Conservation (phyloP, 2,113 vertebrate species). For the Azemiops feae region DNA sequence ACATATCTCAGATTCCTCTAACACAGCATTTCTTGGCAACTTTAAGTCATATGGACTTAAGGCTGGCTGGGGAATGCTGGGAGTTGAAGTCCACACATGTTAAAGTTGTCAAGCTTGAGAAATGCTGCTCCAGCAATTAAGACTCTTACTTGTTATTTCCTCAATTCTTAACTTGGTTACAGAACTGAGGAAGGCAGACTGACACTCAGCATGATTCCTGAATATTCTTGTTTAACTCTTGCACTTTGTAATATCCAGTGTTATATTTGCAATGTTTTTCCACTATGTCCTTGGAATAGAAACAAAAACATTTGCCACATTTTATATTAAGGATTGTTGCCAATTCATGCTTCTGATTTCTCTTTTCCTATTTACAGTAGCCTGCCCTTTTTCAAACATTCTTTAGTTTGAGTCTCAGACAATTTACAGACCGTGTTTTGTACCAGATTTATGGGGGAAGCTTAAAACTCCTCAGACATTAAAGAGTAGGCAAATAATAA, state of each 20-base stretch:
- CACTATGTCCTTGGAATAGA: not conserved
- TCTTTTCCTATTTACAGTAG: not conserved
- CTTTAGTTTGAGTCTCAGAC: not conserved
- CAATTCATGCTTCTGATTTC: not conserved
- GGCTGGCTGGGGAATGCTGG: no score
- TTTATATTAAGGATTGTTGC: not conserved
- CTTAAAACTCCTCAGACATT: not conserved
- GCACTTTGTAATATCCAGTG: not conserved
- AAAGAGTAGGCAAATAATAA: not conserved
- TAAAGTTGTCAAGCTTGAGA: no score
- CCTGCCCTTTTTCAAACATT: not conserved
- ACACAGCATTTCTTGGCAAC: no score
- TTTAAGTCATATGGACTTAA: no score
- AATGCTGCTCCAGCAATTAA: not conserved
- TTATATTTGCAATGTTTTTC: not conserved
- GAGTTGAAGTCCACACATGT: no score
- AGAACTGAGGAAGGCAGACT: not conserved
- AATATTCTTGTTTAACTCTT: not conserved
- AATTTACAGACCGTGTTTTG: not conserved
- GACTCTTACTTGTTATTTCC: not conserved
- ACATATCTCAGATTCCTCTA: no score
- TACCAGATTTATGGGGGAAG: not conserved
- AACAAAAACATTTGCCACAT: not conserved
- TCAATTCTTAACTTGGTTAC: not conserved
- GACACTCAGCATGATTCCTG: not conserved